Conservation (phyloP, 2,113 vertebrate genomes). For the Eulemur rufifrons region DNA sequence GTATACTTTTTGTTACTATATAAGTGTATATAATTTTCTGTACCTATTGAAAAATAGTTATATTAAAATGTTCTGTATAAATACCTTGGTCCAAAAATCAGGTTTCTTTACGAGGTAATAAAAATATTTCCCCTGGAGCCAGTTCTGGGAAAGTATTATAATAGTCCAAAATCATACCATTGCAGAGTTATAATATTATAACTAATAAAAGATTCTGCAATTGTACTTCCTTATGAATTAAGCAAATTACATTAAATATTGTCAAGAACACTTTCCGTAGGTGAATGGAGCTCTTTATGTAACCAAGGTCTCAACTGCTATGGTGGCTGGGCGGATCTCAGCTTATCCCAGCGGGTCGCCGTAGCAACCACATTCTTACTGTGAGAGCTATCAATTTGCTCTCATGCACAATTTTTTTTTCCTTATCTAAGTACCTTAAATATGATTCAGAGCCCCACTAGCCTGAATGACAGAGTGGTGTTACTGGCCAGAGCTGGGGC, state of each 20-base stretch:
- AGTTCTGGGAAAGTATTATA: background rate
- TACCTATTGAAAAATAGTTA: conserved; percentile 14
- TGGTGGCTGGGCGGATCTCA: background rate
- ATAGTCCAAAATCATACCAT: background rate
- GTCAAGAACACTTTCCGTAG: background rate
- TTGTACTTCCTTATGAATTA: background rate
- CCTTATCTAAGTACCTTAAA: background rate
- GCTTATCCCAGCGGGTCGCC: too few relatives aligned
- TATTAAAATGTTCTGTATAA: background rate
- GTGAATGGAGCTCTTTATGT: background rate
- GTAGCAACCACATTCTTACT: background rate
- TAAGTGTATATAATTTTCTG: background rate
- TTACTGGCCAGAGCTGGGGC: background rate
- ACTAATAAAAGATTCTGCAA: conserved; percentile 6
- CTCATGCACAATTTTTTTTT: background rate
- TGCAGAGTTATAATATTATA: background rate
- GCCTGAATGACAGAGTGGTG: background rate
- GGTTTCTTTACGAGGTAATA: background rate
- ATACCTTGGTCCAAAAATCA: conserved; percentile 36
- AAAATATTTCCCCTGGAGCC: background rate
- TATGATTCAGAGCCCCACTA: background rate
- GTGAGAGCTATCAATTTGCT: background rate
- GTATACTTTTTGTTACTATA: background rate
- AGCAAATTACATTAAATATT: background rate
- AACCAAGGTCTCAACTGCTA: background rate